Evolutionary conservation across 2,888 invertebrate genomes (phyloP).

Genomic region (Drosophila mayaguana): DNA sequence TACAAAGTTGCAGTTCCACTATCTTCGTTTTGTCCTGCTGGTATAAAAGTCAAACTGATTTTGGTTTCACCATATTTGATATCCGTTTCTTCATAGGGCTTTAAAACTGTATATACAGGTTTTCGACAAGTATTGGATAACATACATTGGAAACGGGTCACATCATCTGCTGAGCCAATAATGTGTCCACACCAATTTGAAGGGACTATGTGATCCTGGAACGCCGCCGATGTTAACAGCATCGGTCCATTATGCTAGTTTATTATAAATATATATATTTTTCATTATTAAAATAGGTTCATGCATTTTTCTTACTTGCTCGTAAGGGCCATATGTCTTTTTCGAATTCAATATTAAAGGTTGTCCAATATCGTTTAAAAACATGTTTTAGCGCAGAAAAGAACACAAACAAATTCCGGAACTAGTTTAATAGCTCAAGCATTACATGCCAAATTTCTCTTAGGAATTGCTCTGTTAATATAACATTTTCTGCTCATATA

Average conservation of each 20-base stretch:
- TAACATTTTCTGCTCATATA: background rate
- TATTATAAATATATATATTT: background rate
- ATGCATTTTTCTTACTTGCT: slow-evolving; percentile 33
- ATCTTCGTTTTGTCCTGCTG: slow-evolving; percentile 26
- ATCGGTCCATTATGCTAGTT: slow-evolving; percentile 55
- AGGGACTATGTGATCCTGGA: slow-evolving; percentile 35
- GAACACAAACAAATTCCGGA: background rate
- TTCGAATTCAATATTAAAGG: slow-evolving; percentile 47
- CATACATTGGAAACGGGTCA: slow-evolving; percentile 16
- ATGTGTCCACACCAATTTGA: slow-evolving; percentile 41
- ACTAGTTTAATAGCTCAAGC: background rate
- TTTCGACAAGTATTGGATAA: background rate
- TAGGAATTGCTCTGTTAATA: background rate
- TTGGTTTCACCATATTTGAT: slow-evolving; percentile 8
- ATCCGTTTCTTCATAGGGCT: slow-evolving; percentile 27
- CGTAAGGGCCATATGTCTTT: slow-evolving; percentile 44
- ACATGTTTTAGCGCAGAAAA: slow-evolving; percentile 39
- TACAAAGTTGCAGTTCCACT: slow-evolving; percentile 30
- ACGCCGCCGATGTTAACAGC: slow-evolving; percentile 57
- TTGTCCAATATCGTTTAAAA: slow-evolving; percentile 63
- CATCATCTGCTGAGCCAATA: slow-evolving; percentile 48
- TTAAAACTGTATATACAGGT: slow-evolving; percentile 20
- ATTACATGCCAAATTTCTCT: background rate
- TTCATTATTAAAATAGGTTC: background rate
- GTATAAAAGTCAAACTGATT: slow-evolving; percentile 44